A percentile compares a stretch with the other conserved stretches of the same genome.
Evolutionary conservation across 1,140 invertebrate genomes (phyloP).

Genomic region (Nasonia giraulti): DNA sequence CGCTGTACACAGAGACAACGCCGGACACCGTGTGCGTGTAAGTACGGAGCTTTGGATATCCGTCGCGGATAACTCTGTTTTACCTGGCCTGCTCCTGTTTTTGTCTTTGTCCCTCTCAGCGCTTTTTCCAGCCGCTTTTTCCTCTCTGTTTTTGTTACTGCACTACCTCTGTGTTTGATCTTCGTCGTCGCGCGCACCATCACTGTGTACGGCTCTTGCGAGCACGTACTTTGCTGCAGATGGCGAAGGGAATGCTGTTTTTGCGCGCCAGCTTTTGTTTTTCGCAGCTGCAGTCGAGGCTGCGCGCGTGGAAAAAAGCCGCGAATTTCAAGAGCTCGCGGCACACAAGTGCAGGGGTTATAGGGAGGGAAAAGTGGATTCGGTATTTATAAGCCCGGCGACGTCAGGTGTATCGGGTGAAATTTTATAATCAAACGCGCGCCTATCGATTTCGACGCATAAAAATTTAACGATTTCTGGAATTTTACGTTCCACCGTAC

Average conservation of each 20-base stretch:
- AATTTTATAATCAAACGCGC: too few relatives aligned
- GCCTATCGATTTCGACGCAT: too few relatives aligned
- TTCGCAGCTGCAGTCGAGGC: too few relatives aligned
- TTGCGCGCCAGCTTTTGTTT: conserved; percentile 27
- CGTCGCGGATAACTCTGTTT: background rate
- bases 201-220: background rate
- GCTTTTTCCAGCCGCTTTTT: background rate
- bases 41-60: conserved; percentile 5
- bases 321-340: background rate
- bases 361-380: background rate
- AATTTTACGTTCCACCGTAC: too few relatives aligned
- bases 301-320: too few relatives aligned
- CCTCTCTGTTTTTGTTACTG: background rate
- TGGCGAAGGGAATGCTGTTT: conserved; percentile 26
- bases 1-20: background rate
- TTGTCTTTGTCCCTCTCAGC: background rate
- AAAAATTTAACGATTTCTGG: too few relatives aligned
- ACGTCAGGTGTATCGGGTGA: too few relatives aligned
- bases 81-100: background rate
- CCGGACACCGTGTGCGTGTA: background rate
- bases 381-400: background rate
- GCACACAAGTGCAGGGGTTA: too few relatives aligned
- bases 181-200: background rate
- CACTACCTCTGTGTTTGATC: conserved; percentile 32
- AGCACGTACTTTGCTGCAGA: background rate